phyloP scores from a whole-genome alignment of 2,113 vertebrate genomes.

The Gnathonemus echidnorhynchus region DNA sequence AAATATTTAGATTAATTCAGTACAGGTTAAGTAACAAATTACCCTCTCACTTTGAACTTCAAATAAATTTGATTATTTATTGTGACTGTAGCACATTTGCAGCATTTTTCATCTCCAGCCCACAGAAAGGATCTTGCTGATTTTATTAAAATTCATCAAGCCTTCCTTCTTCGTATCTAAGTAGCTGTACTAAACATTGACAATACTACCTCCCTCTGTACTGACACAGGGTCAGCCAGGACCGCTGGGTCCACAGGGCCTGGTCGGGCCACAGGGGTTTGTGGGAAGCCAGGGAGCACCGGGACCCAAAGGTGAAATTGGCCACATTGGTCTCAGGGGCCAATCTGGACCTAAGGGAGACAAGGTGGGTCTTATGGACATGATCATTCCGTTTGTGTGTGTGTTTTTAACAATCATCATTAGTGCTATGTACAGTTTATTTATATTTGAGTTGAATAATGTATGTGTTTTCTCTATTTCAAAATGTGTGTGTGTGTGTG shows the following conservation, averaged over 20 bases:
- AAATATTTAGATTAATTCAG: background rate
- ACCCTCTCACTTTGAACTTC: background rate
- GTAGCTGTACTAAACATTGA: background rate
- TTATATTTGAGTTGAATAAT: background rate
- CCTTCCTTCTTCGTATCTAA: background rate
- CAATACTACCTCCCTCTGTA: background rate
- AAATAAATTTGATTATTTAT: background rate
- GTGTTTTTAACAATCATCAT: background rate
- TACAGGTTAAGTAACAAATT: background rate
- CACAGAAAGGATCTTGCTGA: background rate
- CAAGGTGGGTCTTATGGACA: constrained; percentile 59
- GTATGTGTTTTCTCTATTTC: background rate
- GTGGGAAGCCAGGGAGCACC: constrained; percentile 63
- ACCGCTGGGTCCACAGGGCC: constrained; percentile 63
- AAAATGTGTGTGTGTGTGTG: background rate
- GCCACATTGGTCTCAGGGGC: constrained; percentile 68
- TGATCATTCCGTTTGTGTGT: background rate
- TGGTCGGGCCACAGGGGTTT: constrained; percentile 67
- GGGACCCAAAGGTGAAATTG: constrained; percentile 84
- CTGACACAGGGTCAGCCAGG: constrained; percentile 77
- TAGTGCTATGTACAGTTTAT: background rate
- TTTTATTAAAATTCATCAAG: background rate
- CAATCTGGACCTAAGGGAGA: constrained; percentile 77
- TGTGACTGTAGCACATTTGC: background rate
- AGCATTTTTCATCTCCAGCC: background rate